Evolutionary conservation across 1,140 invertebrate species (phyloP), one percentile per base, ranked within the genome.

Genomic region (Elysia chlorotica): DNA sequence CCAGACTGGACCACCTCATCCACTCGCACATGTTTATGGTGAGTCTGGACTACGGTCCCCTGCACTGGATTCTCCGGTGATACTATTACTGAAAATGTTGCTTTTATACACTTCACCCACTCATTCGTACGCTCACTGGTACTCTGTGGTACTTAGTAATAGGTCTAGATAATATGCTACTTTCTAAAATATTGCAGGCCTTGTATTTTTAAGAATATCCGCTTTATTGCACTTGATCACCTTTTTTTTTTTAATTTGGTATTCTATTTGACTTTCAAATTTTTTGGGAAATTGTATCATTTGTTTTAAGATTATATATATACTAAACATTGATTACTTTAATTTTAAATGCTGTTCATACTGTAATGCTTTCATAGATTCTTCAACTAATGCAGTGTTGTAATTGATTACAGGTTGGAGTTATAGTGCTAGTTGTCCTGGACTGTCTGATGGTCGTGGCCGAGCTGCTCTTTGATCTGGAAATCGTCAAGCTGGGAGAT

Each of bases 1-100:
- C 86, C 54, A 74, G 78, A 53, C 59, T 87, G 4, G 72, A 72
- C 31, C 72, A 79, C 65, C 56, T 83, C 30, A 68, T 87, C 10
- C 76, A 86, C 71, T 83, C 85, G 28, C 78, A 82, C 73, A 86
- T 83, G 57, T 87, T 87, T 65, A 83, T 87, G 74, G 83, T 87
- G 65, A 57, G 74, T 35, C 71, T 86, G 23, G 23, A 14, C n/a
- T n/a, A n/a, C n/a, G n/a, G n/a, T n/a, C n/a, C n/a, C n/a, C n/a
- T n/a, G n/a, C n/a, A n/a, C n/a, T n/a, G n/a, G n/a, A n/a, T n/a
- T n/a, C n/a, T n/a, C n/a, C n/a, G n/a, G n/a, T n/a, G n/a, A n/a
- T n/a, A n/a, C n/a, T n/a, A n/a, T n/a, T n/a, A n/a, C n/a, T n/a
- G n/a, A n/a, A n/a, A n/a, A n/a, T n/a, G n/a, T 30, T 61, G 68